A percentile compares a stretch with the other conserved stretches of the same genome.
Evolutionary conservation across 1,140 invertebrate genomes (phyloP).

Genomic region (Pollicipes pollicipes): DNA sequence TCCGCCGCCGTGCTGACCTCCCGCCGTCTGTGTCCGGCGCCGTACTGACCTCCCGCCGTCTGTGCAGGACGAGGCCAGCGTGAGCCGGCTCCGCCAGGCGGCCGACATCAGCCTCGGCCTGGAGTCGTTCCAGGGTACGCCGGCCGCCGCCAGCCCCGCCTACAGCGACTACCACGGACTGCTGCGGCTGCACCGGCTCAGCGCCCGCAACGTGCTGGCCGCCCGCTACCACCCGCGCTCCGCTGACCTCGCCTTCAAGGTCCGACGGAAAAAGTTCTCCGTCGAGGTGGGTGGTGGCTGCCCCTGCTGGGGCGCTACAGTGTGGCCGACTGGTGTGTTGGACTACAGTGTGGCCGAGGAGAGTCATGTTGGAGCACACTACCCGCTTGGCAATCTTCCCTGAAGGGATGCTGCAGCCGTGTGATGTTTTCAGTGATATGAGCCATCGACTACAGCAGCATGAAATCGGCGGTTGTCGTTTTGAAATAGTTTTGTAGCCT

Average conservation of each 20-base stretch:
- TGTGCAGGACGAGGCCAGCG: slow-evolving; percentile 38
- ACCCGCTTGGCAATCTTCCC: too few species aligned
- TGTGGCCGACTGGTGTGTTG: not conserved
- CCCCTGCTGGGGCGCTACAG: too few species aligned
- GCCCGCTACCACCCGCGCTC: slow-evolving; percentile 52
- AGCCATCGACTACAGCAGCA: too few species aligned
- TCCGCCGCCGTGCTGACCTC: too few species aligned
- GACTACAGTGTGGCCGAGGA: too few species aligned
- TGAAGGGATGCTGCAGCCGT: too few species aligned
- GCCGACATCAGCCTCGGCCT: slow-evolving; percentile 57
- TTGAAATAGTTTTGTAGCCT: too few species aligned
- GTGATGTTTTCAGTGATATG: too few species aligned
- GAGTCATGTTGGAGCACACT: too few species aligned
- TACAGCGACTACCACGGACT: slow-evolving; percentile 70
- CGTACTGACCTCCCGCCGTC: slow-evolving; percentile 18
- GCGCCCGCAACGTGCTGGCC: slow-evolving; percentile 50
- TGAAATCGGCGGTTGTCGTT: too few species aligned
- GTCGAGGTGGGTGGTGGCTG: slow-evolving; percentile 42
- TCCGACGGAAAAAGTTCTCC: slow-evolving; percentile 60
- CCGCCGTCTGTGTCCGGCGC: slow-evolving; percentile 15
- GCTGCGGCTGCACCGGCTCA: slow-evolving; percentile 53
- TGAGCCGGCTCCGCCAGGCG: slow-evolving; percentile 42
- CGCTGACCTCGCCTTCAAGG: slow-evolving; percentile 62
- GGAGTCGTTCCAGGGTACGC: slow-evolving; percentile 62
- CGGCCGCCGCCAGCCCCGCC: slow-evolving; percentile 53